Evolutionary conservation across 2,888 invertebrate species (phyloP).

Genomic region (Melinopterus prodromus): DNA sequence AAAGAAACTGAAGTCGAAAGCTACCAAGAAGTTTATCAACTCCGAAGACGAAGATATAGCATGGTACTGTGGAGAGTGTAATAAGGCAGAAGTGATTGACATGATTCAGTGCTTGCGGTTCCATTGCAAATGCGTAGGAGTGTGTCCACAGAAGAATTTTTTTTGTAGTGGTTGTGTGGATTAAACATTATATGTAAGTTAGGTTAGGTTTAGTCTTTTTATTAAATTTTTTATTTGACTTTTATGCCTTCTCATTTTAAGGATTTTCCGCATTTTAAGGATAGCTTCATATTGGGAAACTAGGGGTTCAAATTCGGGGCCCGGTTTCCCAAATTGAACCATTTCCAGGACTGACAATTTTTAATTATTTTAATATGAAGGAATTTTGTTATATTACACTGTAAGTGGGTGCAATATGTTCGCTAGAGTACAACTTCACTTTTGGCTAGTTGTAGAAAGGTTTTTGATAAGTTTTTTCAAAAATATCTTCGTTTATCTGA

Average conservation of each 20-base stretch:
- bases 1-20: too few relatives aligned
- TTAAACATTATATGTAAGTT: background rate
- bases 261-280: background rate
- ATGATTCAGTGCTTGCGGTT: constrained; percentile 28
- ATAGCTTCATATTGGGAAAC: background rate
- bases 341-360: background rate
- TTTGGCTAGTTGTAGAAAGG: background rate
- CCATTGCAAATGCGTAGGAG: constrained; percentile 22
- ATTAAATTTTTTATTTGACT: background rate
- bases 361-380: background rate
- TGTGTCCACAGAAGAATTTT: constrained; percentile 5
- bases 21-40: background rate
- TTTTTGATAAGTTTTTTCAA: background rate
- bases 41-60: background rate
- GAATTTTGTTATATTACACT: background rate
- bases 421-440: background rate
- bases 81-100: constrained; percentile 9
- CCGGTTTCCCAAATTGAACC: background rate
- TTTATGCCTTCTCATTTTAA: background rate
- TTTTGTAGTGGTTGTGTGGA: constrained; percentile 6
- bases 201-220: background rate
- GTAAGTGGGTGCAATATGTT: background rate
- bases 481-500: background rate
- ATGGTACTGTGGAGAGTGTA: constrained; percentile 18
- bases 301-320: background rate